phyloP scores from a whole-genome alignment of 2,797 vertebrate species.

The Argentina silus region DNA sequence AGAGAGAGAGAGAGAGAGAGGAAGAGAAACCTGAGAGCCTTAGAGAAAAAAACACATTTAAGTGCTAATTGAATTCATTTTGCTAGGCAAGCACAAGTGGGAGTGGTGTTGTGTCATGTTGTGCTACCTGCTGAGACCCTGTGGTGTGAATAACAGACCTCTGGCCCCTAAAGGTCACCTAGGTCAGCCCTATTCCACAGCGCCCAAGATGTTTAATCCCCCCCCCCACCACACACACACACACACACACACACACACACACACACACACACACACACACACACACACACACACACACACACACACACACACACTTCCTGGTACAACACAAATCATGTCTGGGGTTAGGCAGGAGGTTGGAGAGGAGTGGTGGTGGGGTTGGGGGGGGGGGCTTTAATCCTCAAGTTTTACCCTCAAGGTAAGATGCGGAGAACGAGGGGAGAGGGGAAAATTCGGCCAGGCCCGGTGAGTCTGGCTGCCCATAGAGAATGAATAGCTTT shows the following conservation, averaged over 20 bases:
- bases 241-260: conserved; percentile 48
- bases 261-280: conserved; percentile 71
- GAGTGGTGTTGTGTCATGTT: conserved; percentile 29
- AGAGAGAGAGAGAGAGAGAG: neutral
- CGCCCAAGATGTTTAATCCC: conserved; percentile 57
- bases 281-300: conserved; percentile 60
- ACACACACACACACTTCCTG: conserved; percentile 74
- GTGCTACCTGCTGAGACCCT: conserved; percentile 32
- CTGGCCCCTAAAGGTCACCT: conserved; percentile 47
- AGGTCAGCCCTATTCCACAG: conserved; percentile 45
- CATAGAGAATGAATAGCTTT: conserved; percentile 98
- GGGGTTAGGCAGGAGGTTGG: conserved; percentile 59
- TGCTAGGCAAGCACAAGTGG: conserved; percentile 51
- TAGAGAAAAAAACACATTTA: conserved; percentile 42
- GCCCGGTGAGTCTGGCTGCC: conserved; percentile 62
- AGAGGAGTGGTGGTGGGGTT: neutral
- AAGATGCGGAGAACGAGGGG: conserved; percentile 73
- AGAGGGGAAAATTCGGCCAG: conserved; percentile 77
- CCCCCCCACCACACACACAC: conserved; percentile 29
- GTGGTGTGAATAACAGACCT: conserved; percentile 44
- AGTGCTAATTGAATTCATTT: conserved; percentile 56
- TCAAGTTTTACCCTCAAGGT: conserved; percentile 88
- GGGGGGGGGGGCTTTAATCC: conserved; percentile 75
- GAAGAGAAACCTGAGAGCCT: conserved; percentile 3
- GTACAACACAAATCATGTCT: conserved; percentile 83